These are phyloP conservation scores for Leptoteleia sp. DNA, from an alignment of 1,140 invertebrate species.

Conservation along the genomic window DNA sequence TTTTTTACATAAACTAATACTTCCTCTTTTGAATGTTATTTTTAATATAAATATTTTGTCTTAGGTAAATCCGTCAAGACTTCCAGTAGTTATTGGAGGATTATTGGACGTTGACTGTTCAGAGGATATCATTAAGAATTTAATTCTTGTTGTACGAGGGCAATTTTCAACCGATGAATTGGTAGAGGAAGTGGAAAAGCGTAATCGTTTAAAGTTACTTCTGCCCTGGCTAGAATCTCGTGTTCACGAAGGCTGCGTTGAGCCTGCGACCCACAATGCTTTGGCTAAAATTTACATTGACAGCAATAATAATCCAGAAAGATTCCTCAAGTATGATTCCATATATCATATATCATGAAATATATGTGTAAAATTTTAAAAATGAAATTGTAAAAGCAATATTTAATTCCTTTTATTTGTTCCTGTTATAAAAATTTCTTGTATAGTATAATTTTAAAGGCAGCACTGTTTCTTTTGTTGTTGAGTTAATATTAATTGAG, in stretches of 20 bases:
- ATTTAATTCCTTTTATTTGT: too few relatives aligned
- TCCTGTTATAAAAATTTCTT: too few relatives aligned
- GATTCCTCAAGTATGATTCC: constrained; percentile 91
- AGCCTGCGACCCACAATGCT: constrained; percentile 99
- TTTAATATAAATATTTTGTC: too few relatives aligned
- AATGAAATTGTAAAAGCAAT: too few relatives aligned
- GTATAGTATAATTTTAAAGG: too few relatives aligned
- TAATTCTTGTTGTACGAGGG: constrained; percentile 97
- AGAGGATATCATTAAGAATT: constrained; percentile 99
- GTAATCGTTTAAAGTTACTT: constrained; percentile 97
- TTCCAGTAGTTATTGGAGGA: constrained; percentile 98
- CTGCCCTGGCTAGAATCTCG: constrained; percentile 98
- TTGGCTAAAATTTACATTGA: constrained; percentile 99
- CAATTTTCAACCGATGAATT: constrained; percentile 99
- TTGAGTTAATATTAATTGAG: too few relatives aligned
- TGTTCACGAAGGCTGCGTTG: constrained; percentile 97
- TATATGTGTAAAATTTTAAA: too few relatives aligned
- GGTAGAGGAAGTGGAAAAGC: constrained; percentile 98
- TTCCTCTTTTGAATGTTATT: constrained; percentile 40
- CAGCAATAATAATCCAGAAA: constrained; percentile 99
- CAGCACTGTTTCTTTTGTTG: too few relatives aligned
- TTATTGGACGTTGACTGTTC: constrained; percentile 98
- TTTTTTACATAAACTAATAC: not conserved
- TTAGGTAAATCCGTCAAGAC: constrained; percentile 96
- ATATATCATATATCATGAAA: too few relatives aligned